A percentile compares a stretch with the other conserved stretches of the same genome.
Conservation (phyloP, 1,140 invertebrate genomes). For the Grapholita molesta region DNA sequence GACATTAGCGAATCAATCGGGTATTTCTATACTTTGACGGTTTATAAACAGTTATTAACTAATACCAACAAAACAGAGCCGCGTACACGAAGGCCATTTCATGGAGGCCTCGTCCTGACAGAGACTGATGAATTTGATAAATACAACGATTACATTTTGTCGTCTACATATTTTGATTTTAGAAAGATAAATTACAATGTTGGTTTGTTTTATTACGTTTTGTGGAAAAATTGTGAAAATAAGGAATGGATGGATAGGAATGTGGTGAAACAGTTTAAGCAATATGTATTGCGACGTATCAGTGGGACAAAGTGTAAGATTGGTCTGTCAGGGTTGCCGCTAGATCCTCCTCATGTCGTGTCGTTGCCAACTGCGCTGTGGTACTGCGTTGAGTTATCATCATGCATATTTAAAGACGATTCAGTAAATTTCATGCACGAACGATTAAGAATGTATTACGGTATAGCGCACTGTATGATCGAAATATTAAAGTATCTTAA, state of each 20-base stretch:
- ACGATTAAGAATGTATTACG: conserved; percentile 31
- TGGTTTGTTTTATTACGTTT: conserved; percentile 37
- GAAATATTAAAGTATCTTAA: conserved; percentile 35
- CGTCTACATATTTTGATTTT: conserved; percentile 36
- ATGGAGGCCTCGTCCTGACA: conserved; percentile 34
- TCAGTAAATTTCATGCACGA: conserved; percentile 28
- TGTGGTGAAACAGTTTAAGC: conserved; percentile 36
- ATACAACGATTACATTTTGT: conserved; percentile 41
- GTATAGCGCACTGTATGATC: conserved; percentile 32
- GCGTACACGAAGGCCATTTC: conserved; percentile 29
- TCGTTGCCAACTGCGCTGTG: conserved; percentile 35
- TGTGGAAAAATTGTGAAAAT: conserved; percentile 42
- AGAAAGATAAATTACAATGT: conserved; percentile 37
- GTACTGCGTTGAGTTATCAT: conserved; percentile 43
- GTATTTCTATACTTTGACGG: conserved; percentile 42
- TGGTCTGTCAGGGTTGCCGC: conserved; percentile 35
- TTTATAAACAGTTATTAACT: conserved; percentile 37
- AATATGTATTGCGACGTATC: conserved; percentile 36
- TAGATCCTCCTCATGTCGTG: conserved; percentile 32
- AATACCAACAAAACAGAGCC: conserved; percentile 28
- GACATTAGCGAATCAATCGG: conserved; percentile 36
- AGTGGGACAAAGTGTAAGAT: conserved; percentile 32
- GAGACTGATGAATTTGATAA: conserved; percentile 35
- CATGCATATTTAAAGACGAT: conserved; percentile 36
- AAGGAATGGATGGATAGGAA: conserved; percentile 48